Evolutionary conservation across 2,113 vertebrate species (phyloP).

Genomic region (mouse (Mus musculus)): GRCm39 chr19:26564501-26565000

Average conservation of each 20-base stretch:
- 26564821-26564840: background rate
- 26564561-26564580: background rate
- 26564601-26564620: background rate
- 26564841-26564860: background rate
- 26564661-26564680: background rate
- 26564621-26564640: background rate
- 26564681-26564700: background rate
- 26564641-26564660: background rate
- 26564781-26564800: background rate
- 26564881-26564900: background rate
- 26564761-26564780: background rate
- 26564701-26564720: background rate
- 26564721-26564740: background rate
- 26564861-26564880: background rate
- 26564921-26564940: background rate
- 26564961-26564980: background rate
- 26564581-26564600: background rate
- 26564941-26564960: background rate
- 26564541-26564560: background rate
- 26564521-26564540: background rate
- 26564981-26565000: conserved; percentile 11
- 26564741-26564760: background rate
- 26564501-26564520: background rate
- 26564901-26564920: background rate
- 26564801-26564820: background rate